Evolutionary conservation across 2,797 vertebrate species (phyloP).

Genomic region (Mycteria americana): DNA sequence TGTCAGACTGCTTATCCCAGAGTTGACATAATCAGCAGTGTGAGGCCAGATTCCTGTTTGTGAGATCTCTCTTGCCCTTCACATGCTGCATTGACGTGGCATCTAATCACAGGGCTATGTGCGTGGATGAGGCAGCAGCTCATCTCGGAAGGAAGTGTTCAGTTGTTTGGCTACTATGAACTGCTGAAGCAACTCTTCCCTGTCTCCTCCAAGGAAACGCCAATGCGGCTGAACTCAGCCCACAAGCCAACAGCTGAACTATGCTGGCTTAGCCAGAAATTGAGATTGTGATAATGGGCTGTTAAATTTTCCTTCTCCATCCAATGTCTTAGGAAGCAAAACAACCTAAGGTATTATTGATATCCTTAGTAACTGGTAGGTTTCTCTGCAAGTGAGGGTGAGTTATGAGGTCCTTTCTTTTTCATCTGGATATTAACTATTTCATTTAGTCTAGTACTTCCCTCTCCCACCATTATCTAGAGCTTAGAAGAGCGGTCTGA

Average conservation of each 20-base stretch:
- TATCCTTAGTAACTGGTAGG: background rate
- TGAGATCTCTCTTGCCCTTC: background rate
- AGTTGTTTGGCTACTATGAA: background rate
- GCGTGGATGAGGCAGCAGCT: background rate
- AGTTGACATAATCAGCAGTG: background rate
- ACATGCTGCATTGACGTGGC: background rate
- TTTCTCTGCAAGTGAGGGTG: background rate
- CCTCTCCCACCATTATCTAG: background rate
- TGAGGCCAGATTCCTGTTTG: background rate
- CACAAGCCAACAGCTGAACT: background rate
- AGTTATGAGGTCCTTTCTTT: background rate
- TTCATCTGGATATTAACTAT: background rate
- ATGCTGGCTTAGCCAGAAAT: background rate
- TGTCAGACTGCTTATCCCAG: background rate
- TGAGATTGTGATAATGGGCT: background rate
- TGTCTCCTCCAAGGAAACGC: background rate
- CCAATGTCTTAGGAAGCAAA: background rate
- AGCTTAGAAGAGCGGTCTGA: background rate
- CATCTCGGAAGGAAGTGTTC: background rate
- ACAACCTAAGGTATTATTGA: background rate
- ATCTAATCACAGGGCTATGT: fast-evolving
- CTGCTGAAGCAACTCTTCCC: background rate
- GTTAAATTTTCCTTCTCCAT: background rate
- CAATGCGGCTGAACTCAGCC: background rate
- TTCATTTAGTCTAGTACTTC: background rate